Conservation (phyloP, 2,888 invertebrate species). For the Eupeodes latifasciatus region DNA sequence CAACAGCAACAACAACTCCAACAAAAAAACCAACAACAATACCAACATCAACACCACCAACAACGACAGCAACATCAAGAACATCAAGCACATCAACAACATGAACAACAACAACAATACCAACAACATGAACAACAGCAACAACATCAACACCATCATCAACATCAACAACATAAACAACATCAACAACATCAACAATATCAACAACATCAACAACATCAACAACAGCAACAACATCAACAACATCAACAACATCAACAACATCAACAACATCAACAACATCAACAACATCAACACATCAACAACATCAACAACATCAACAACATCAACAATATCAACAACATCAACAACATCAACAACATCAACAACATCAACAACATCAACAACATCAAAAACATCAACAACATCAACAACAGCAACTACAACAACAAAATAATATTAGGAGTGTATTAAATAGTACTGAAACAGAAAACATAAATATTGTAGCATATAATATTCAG, state of each 20-base stretch:
- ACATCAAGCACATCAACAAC: too few relatives aligned
- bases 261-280: not conserved
- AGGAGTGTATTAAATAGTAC: too few relatives aligned
- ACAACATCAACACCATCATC: too few relatives aligned
- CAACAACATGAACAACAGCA: too few relatives aligned
- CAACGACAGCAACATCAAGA: too few relatives aligned
- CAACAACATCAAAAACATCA: not conserved
- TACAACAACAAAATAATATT: not conserved
- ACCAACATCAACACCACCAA: too few relatives aligned
- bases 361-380: constrained; percentile 6
- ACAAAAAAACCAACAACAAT: too few relatives aligned
- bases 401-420: constrained; percentile 6
- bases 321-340: constrained; percentile 6
- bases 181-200: constrained; percentile 1
- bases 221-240: not conserved
- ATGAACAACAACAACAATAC: too few relatives aligned
- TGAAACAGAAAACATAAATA: not conserved
- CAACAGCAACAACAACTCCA: too few relatives aligned
- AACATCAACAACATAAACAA: constrained; percentile 1
- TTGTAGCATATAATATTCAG: not conserved
- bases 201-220: not conserved
- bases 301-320: constrained; percentile 6
- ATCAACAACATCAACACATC: constrained; percentile 6
- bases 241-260: constrained; percentile 6
- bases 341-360: constrained; percentile 6